phyloP scores from a whole-genome alignment of 2,888 invertebrate genomes.

The Chouioia cunea region DNA sequence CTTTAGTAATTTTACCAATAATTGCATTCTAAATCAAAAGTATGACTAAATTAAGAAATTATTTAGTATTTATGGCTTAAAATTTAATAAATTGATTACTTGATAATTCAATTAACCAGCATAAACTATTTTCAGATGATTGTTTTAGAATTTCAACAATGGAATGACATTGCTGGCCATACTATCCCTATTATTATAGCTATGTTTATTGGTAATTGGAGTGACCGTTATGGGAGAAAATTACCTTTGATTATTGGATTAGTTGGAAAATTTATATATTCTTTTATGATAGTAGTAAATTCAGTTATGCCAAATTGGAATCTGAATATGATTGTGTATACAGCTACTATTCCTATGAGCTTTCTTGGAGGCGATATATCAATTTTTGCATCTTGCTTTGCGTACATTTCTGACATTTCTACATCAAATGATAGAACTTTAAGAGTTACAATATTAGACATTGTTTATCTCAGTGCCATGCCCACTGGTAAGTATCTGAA shows the following conservation, averaged over 20 bases:
- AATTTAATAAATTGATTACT: too few species aligned
- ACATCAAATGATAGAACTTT: conserved; percentile 79
- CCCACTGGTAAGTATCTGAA: conserved; percentile 74
- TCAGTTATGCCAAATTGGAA: conserved; percentile 77
- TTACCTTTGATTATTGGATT: conserved; percentile 80
- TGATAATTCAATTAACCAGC: too few species aligned
- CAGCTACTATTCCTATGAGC: conserved; percentile 82
- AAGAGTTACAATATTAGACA: conserved; percentile 85
- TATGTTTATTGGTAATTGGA: conserved; percentile 85
- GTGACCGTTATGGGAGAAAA: conserved; percentile 84
- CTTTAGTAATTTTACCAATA: too few species aligned
- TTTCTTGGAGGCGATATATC: conserved; percentile 84
- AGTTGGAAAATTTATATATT: conserved; percentile 81
- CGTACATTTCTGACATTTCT: conserved; percentile 86
- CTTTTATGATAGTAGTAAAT: conserved; percentile 80
- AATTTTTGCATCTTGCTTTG: conserved; percentile 83
- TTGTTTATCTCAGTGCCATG: conserved; percentile 85
- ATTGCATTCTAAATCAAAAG: too few species aligned
- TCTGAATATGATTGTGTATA: conserved; percentile 80
- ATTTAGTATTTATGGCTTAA: too few species aligned
- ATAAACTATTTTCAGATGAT: conserved; percentile 72
- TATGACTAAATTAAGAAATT: too few species aligned
- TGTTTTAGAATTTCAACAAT: conserved; percentile 82
- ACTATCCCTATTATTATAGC: conserved; percentile 82
- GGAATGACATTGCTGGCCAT: conserved; percentile 82